Evolutionary conservation across 2,888 invertebrate species (phyloP), one percentile per base, ranked within the genome.

Genomic region (Opisthograptis luteolata): DNA sequence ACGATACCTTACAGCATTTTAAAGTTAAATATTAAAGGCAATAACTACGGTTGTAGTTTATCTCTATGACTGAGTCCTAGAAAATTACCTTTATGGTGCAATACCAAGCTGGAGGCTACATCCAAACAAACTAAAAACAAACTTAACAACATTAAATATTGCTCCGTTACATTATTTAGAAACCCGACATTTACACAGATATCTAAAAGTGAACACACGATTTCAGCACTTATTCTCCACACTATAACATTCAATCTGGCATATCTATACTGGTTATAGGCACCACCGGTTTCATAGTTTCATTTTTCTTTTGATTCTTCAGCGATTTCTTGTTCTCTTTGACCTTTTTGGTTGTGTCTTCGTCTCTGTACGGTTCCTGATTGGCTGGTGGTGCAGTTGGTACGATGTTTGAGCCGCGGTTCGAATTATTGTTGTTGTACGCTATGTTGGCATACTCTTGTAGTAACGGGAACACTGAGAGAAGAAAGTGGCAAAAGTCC

Each of bases 361-460:
- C 92, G 78, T 80, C 87, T 64, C 85, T 83, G 79, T 85, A 89
- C 31, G 86, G 92, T 74, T 90, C 91, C 69, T 70, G 86, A 71
- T 72, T 81, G 76, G 49, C 73, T 32, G 75, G 86, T 46, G 76
- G 88, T 60, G 80, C 91, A 2, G 76, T 71, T 57, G 91, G 75
- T 28, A 78, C 55, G 31, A 73, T 70, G 62, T 73, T 78, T 0
- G 84, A 66, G 17, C 78, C 84, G 13, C 84, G 66, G 17, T 65
- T 81, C 27, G 76, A n/a, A n/a, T n/a, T 73, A 64, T 93, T 95
- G 62, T 93, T 94, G 81, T 94, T 95, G 84, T 99, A 99, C 3
- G 98, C 97, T 65, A 99, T 98, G 85, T 99, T 99, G 12, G 98
- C 99, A 82, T 99, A 99, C 78, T 99, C 98, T 91, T 99, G 98